Conservation (phyloP, 35 echinoderm and acorn worm genomes). For the Holothuria glaberrima region DNA sequence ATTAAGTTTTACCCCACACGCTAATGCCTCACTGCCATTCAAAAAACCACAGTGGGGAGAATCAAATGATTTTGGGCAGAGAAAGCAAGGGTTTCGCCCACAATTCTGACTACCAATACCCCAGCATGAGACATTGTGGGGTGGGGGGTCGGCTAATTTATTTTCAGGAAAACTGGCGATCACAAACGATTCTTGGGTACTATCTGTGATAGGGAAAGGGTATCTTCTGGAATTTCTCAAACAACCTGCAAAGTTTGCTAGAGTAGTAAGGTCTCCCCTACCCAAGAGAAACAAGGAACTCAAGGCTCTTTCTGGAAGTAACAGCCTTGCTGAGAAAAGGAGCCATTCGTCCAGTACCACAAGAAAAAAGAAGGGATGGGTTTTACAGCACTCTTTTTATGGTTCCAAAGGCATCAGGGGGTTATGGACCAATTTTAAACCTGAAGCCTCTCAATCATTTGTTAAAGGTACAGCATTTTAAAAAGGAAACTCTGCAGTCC, state of each 20-base stretch:
- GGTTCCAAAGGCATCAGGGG: conserved; percentile 1
- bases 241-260: not conserved
- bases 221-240: not conserved
- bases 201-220: not conserved
- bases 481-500: conserved; percentile 2
- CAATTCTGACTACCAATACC: not conserved
- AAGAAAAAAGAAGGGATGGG: not conserved
- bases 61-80: not conserved
- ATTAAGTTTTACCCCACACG: not conserved
- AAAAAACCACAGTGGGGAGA: not conserved
- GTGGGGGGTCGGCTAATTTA: not conserved
- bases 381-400: conserved; percentile 8
- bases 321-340: not conserved
- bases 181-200: conserved; percentile 1
- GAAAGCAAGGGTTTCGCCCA: not conserved
- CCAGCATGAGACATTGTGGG: too few species aligned
- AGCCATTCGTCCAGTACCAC: not conserved
- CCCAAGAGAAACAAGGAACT: not conserved
- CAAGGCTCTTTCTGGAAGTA: not conserved
- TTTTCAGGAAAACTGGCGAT: not conserved
- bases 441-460: not conserved
- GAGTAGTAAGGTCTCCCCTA: not conserved
- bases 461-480: not conserved
- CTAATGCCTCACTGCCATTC: not conserved
- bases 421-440: conserved; percentile 31